Evolutionary conservation across 2,888 invertebrate genomes (phyloP), one percentile per base, ranked within the genome.

Genomic region (Physocephala rufipes): DNA sequence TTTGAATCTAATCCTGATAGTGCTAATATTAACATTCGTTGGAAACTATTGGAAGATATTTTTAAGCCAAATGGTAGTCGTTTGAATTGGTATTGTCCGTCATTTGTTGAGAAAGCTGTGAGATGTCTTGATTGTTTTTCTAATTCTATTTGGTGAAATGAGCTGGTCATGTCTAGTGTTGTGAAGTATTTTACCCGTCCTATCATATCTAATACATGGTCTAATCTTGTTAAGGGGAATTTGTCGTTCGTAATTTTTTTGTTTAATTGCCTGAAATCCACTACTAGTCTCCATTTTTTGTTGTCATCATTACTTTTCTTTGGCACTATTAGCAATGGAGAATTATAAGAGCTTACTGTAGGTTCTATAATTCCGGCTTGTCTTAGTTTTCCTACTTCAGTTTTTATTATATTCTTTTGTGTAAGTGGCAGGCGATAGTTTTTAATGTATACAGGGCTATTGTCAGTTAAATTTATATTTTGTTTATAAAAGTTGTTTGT

Each of bases 1-100:
- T 73, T 55, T 15, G 59, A 36, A 24, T 61, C 64, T 67, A 72
- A n/a, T 21, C 71, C 75, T 9, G 58, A 19, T 51, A 73, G 47
- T n/a, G 72, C 76, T 62, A 75, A 74, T 19, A 74, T 71, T 21
- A 75, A 28, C 74, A 75, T 76, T 64, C 74, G 24, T 70, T 76
- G 73, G 28, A 75, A 76, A 7, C 68, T 68, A 47, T 68, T 61
- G 21, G 72, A 71, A 1, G 75, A 76, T 9, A 73, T 74, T 74
- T 77, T 76, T 36, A 74, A 45, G 58, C 63, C 70, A 61, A 76
- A 76, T 15, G 72, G 72, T 59, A 76, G 63, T 67, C 75, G 59
- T 67, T 74, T 71, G 43, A 76, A 75, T 55, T 75, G 75, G 45
- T 70, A 75, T 16, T 74, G 73, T 13, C 72, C 74, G 45, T 70